phyloP scores from a whole-genome alignment of 2,113 vertebrate genomes.

The Misgurnus anguillicaudatus region DNA sequence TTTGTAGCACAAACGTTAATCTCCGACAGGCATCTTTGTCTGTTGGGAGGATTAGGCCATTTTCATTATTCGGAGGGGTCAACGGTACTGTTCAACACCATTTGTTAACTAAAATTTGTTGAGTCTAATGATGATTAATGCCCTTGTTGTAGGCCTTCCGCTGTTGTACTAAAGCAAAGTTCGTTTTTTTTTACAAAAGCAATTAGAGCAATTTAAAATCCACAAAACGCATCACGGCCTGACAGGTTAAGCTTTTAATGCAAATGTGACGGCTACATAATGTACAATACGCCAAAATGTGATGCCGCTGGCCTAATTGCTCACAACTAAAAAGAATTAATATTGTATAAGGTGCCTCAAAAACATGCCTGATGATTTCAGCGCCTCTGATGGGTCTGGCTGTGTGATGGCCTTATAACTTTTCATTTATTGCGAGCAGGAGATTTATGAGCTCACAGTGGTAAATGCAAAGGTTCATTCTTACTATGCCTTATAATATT shows the following conservation, averaged over 20 bases:
- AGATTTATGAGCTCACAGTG: conserved; percentile 4
- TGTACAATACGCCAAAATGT: conserved; percentile 15
- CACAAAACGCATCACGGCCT: conserved; percentile 24
- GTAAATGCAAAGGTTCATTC: background rate
- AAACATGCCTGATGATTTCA: conserved; percentile 10
- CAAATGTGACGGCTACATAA: conserved; percentile 42
- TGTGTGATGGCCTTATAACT: background rate
- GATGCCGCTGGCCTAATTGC: conserved; percentile 30
- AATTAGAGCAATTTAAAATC: conserved; percentile 48
- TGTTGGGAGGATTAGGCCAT: conserved; percentile 61
- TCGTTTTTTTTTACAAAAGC: background rate
- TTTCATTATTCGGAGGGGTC: conserved; percentile 63
- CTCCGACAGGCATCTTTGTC: conserved; percentile 48
- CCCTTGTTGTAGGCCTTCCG: conserved; percentile 26
- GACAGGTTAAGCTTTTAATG: conserved; percentile 50
- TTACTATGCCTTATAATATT: no score
- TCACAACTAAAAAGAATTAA: conserved; percentile 44
- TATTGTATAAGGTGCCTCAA: conserved; percentile 37
- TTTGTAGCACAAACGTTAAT: conserved; percentile 64
- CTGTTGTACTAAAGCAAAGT: conserved; percentile 35
- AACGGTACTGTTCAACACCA: conserved; percentile 60
- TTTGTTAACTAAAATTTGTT: conserved; percentile 63
- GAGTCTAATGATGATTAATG: conserved; percentile 67
- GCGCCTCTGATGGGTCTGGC: background rate
- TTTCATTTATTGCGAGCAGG: background rate